Evolutionary conservation across 2,797 vertebrate genomes (phyloP), one percentile per base, ranked within the genome.

Genomic region (Tympanoctomys barrerae): DNA sequence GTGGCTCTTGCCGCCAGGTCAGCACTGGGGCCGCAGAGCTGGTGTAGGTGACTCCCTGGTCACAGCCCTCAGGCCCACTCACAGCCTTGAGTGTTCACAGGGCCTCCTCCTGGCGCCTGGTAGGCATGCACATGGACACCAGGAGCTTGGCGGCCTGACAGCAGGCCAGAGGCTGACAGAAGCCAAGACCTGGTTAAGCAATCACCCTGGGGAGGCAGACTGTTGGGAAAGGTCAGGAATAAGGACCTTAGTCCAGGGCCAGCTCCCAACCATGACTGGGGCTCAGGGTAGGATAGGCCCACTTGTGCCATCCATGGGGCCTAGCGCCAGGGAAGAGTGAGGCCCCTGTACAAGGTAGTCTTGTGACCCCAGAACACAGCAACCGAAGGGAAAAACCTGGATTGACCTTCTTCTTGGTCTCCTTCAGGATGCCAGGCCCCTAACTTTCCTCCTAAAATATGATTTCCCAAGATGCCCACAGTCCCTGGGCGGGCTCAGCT

Each of bases 231-330:
- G 24, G 28, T 4, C 12, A 42, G 82, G 54, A 87, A 5, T 13
- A n/a, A 16, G 78, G 28, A 13, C 3, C 13, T 3, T 9, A 4
- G 33, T n/a, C 61, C 39, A 19, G 59, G 36, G 2, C 1, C 1
- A 62, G 59, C 6, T 11, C 42, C 42, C 52, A 36, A 28, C 31
- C 42, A 28, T 26, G 36, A 10, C 5, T 28, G 33, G 42, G 36
- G 33, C 7, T 0, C 0, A 5, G 36, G 5, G 7, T 2, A 36
- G 49, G 31, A 28, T 26, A 66, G 8, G 19, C 10, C 3, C 8
- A 19, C 54, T 42, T 8, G 46, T 75, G 46, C 61, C 46, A 21
- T 9, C 46, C 39, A 14, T 0, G 3, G 26, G 39, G 31, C 52
- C n/a, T 19, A 26, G 36, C 66, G 26, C 22, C 9, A 2, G 0